A percentile compares a stretch with the other conserved stretches of the same genome.
These are phyloP conservation scores for Drosophila nr. perissopoda DNA, from an alignment of 2,888 invertebrate species.

Conservation along the genomic window DNA sequence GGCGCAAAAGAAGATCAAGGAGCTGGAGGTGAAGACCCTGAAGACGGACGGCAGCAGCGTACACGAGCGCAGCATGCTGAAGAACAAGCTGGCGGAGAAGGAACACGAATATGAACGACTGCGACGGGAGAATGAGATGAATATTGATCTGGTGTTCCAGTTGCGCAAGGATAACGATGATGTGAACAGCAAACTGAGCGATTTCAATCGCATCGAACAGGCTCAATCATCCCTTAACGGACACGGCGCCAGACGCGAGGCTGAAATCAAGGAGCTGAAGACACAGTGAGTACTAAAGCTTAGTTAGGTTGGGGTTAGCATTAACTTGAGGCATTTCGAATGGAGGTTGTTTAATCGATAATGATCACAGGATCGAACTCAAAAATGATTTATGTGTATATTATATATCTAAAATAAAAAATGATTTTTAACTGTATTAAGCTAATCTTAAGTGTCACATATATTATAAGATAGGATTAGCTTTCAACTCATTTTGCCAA, in stretches of 20 bases:
- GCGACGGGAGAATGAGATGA: constrained; percentile 88
- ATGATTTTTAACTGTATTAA: too few species aligned
- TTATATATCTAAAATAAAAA: too few species aligned
- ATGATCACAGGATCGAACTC: too few species aligned
- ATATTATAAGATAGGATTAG: background rate
- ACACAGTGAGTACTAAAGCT: constrained; percentile 85
- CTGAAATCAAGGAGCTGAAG: constrained; percentile 90
- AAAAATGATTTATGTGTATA: too few species aligned
- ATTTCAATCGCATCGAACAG: constrained; percentile 93
- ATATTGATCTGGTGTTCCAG: constrained; percentile 90
- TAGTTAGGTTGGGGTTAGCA: background rate
- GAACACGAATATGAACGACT: constrained; percentile 90
- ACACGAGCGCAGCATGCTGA: constrained; percentile 89
- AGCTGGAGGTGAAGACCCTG: constrained; percentile 80
- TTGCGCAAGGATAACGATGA: constrained; percentile 92
- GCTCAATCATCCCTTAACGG: constrained; percentile 91
- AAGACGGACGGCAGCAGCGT: constrained; percentile 83
- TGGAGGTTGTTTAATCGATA: too few species aligned
- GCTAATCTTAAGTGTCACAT: background rate
- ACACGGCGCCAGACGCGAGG: constrained; percentile 91
- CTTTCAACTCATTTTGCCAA: background rate
- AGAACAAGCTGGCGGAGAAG: constrained; percentile 90
- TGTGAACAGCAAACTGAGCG: constrained; percentile 91
- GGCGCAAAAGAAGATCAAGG: constrained; percentile 79
- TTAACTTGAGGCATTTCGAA: background rate